These are phyloP conservation scores for Lepisosteus oculatus DNA, from an alignment of 2,113 vertebrate genomes.

Conservation along the genomic window DNA sequence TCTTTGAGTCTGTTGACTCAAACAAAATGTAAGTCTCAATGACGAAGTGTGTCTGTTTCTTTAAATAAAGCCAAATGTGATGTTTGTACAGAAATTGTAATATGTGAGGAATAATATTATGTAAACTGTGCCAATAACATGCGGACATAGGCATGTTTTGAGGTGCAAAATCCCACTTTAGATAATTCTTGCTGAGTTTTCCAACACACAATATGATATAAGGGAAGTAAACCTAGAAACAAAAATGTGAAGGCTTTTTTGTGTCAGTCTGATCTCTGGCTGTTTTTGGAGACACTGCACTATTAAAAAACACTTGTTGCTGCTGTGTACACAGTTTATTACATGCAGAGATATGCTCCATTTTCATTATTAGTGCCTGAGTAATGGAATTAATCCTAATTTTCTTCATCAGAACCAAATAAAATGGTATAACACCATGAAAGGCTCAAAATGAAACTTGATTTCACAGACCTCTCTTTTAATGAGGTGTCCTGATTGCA, in stretches of 20 bases:
- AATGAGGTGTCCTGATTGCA: too few species aligned
- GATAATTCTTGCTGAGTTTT: background rate
- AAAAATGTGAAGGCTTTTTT: background rate
- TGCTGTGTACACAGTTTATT: too few species aligned
- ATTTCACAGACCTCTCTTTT: too few species aligned
- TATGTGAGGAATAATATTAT: background rate
- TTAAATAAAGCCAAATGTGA: slow-evolving; percentile 62
- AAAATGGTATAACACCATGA: too few species aligned
- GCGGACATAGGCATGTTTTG: background rate
- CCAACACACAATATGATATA: background rate
- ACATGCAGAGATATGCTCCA: too few species aligned
- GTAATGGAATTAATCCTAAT: too few species aligned
- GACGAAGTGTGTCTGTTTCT: slow-evolving; percentile 73
- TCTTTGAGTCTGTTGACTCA: slow-evolving; percentile 73
- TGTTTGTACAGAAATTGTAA: slow-evolving; percentile 44
- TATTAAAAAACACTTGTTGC: too few species aligned
- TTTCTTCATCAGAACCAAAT: too few species aligned
- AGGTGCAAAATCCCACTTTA: background rate
- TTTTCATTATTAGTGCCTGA: too few species aligned
- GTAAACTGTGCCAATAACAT: background rate
- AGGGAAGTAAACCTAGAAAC: background rate
- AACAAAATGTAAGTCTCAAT: slow-evolving; percentile 81
- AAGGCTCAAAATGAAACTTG: too few species aligned
- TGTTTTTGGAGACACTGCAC: too few species aligned
- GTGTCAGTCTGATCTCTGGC: too few species aligned